phyloP scores from a whole-genome alignment of 2,113 vertebrate genomes.

The Stictonetta naevosa region DNA sequence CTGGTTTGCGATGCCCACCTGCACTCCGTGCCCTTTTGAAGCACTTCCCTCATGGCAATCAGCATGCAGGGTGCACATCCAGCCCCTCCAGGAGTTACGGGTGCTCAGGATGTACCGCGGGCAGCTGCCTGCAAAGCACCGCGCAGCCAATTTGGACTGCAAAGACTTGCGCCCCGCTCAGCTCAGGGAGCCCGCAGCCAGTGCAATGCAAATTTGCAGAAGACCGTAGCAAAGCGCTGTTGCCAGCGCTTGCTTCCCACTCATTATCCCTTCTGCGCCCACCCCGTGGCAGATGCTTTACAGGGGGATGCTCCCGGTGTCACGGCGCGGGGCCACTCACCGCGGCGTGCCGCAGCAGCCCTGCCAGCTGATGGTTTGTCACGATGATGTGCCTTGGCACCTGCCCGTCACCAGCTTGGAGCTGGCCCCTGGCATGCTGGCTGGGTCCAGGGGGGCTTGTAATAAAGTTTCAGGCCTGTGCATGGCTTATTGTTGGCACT shows the following conservation, averaged over 20 bases:
- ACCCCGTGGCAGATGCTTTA: slow-evolving; percentile 51
- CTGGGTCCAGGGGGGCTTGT: neutral
- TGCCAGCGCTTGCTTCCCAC: neutral
- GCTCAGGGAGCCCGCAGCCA: neutral
- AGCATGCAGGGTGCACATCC: accelerated
- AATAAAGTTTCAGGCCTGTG: slow-evolving; percentile 31
- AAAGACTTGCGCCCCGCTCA: accelerated
- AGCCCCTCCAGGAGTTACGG: neutral
- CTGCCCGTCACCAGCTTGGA: slow-evolving; percentile 39
- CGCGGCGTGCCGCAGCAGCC: neutral
- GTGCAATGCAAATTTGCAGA: slow-evolving; percentile 37
- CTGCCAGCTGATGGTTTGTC: slow-evolving; percentile 38
- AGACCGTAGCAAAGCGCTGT: neutral
- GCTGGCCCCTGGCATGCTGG: neutral
- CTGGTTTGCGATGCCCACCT: neutral
- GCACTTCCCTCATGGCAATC: accelerated
- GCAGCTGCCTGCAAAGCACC: neutral
- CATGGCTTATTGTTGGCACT: slow-evolving; percentile 26
- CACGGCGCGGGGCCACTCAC: neutral
- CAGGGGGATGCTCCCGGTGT: neutral
- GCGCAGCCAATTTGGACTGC: neutral
- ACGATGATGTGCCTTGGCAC: slow-evolving; percentile 53
- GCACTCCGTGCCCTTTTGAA: neutral
- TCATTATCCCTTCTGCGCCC: neutral
- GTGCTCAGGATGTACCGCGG: accelerated